Evolutionary conservation across 2,888 invertebrate genomes (phyloP), one percentile per base, ranked within the genome.

Genomic region (Apoderus coryli): DNA sequence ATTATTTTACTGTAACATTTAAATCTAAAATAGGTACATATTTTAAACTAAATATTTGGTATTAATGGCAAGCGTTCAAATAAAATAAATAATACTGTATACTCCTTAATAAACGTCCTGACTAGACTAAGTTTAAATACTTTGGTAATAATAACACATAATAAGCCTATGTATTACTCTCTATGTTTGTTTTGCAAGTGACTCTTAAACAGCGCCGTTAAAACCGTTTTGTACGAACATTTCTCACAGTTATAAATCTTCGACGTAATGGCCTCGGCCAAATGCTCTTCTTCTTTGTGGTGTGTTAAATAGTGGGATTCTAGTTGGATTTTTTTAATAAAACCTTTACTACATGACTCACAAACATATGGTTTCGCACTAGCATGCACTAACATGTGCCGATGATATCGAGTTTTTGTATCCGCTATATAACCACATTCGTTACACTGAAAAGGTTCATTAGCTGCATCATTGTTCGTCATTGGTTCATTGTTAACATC

Each of bases 391-490:
- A 7, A 7, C 19, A 19, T 7, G n/a, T 19, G 19, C n/a, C 19
- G 19, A 7, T n/a, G n/a, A n/a, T n/a, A n/a, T n/a, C n/a, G n/a
- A n/a, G n/a, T n/a, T n/a, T n/a, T n/a, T n/a, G n/a, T n/a, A n/a
- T n/a, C n/a, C n/a, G n/a, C n/a, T n/a, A n/a, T n/a, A n/a, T 6
- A 19, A 19, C 19, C 19, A 19, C 19, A 19, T 19, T 19, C 19
- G 19, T 19, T n/a, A 19, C 19, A 19, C n/a, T 19, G 7, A 19
- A 19, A 19, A 6, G 7, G 19, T n/a, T 19, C 19, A n/a, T 19
- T n/a, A 6, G 19, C 6, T n/a, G 6, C n/a, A 19, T 19, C n/a
- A 6, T 19, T 19, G 19, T 19, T 19, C 19, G n/a, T n/a, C 7
- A 19, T n/a, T n/a, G 19, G 19, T 19, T n/a, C 7, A 19, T n/a